A percentile compares a stretch with the other conserved stretches of the same genome.
phyloP scores from a whole-genome alignment of 2,113 vertebrate species.

The Amphilophus citrinellus region DNA sequence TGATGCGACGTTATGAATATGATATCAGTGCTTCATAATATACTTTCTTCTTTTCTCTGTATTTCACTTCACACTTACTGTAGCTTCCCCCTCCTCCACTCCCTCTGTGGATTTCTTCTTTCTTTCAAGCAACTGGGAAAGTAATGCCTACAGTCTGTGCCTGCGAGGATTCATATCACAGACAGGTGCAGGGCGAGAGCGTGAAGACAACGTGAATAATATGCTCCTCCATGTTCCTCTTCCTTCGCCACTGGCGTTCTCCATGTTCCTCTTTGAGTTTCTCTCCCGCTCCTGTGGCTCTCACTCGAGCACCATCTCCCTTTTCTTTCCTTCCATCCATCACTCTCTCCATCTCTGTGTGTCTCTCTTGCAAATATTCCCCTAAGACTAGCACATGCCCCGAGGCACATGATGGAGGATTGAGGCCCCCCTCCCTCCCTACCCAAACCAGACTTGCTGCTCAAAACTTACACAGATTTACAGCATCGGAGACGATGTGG shows the following conservation, averaged over 20 bases:
- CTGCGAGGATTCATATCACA: slow-evolving; percentile 18
- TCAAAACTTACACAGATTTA: neutral
- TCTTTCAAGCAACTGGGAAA: slow-evolving; percentile 17
- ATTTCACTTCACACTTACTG: slow-evolving; percentile 14
- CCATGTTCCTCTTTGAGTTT: slow-evolving; percentile 11
- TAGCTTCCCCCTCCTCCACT: neutral
- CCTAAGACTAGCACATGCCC: neutral
- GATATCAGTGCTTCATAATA: slow-evolving; percentile 27
- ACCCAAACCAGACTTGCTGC: neutral
- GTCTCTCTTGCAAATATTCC: neutral
- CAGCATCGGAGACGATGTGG: neutral
- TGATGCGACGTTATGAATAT: slow-evolving; percentile 40
- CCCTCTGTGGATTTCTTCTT: neutral
- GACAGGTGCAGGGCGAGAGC: slow-evolving; percentile 8
- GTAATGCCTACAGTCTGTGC: slow-evolving; percentile 21
- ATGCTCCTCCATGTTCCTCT: slow-evolving; percentile 16
- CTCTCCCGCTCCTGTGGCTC: neutral
- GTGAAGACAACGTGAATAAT: slow-evolving; percentile 1
- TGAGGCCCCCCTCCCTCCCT: neutral
- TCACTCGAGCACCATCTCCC: neutral
- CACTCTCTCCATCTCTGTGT: neutral
- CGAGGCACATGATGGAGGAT: neutral
- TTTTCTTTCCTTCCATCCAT: neutral
- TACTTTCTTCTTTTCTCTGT: neutral
- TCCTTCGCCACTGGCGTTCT: neutral